Conservation (phyloP, 2,888 invertebrate species). For the Selenia dentaria region DNA sequence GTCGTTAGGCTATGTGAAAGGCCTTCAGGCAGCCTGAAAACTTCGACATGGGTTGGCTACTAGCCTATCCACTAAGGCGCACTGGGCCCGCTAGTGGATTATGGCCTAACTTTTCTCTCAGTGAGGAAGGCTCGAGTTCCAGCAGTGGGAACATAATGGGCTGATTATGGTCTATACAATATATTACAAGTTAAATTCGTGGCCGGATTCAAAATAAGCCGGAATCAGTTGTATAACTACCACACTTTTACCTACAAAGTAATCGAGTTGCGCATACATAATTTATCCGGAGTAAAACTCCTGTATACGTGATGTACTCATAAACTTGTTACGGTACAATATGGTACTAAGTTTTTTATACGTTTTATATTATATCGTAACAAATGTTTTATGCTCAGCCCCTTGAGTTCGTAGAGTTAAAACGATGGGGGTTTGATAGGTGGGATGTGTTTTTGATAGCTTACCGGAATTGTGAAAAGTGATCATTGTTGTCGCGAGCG, state of each 20-base stretch:
- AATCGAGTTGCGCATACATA: conserved; percentile 15
- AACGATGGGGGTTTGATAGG: conserved; percentile 5
- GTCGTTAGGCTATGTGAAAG: no score
- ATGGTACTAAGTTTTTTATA: conserved; percentile 21
- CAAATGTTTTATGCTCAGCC: conserved; percentile 12
- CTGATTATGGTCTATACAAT: no score
- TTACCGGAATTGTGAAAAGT: no score
- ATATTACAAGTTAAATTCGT: no score
- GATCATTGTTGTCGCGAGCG: no score
- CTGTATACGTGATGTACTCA: conserved; percentile 13
- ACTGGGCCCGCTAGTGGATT: no score
- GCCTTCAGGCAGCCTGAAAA: no score
- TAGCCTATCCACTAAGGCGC: no score
- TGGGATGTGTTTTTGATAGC: not conserved
- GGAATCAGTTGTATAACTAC: not conserved
- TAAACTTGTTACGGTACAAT: conserved; percentile 16
- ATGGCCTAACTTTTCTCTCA: no score
- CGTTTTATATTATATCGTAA: conserved; percentile 17
- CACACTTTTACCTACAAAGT: conserved; percentile 14
- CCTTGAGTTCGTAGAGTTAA: not conserved
- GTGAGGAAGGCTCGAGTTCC: no score
- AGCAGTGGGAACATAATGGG: no score
- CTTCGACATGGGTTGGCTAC: no score
- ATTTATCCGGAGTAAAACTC: conserved; percentile 18
- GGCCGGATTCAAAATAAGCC: not conserved